phyloP scores from a whole-genome alignment of 2,888 invertebrate genomes.

The Luperina nickerlii region DNA sequence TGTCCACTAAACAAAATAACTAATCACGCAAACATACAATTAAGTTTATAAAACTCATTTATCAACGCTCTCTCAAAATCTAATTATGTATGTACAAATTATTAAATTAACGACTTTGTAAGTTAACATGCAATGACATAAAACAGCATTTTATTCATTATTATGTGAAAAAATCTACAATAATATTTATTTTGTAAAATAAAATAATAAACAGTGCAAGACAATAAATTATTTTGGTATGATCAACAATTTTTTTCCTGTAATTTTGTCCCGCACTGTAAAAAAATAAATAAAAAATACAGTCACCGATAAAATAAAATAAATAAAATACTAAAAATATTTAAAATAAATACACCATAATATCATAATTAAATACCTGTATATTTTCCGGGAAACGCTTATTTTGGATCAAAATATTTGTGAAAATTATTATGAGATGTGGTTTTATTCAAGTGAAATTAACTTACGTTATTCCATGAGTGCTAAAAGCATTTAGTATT shows the following conservation, averaged over 20 bases:
- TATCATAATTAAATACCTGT: constrained; percentile 56
- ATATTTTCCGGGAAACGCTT: constrained; percentile 57
- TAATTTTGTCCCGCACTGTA: constrained; percentile 23
- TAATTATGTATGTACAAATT: constrained; percentile 48
- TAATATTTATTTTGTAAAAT: background rate
- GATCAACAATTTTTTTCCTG: background rate
- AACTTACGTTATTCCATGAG: constrained; percentile 65
- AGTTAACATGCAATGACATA: constrained; percentile 63
- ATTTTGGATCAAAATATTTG: constrained; percentile 48
- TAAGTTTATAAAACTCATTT: constrained; percentile 51
- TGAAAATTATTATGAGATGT: constrained; percentile 54
- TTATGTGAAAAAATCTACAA: background rate
- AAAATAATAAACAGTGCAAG: background rate
- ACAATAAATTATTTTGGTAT: constrained; percentile 4
- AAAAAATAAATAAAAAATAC: constrained; percentile 5
- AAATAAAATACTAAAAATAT: constrained; percentile 12
- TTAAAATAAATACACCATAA: constrained; percentile 25
- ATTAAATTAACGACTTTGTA: constrained; percentile 49
- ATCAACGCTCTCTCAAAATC: constrained; percentile 53
- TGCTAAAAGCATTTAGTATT: constrained; percentile 48
- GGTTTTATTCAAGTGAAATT: constrained; percentile 27
- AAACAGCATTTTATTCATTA: constrained; percentile 5
- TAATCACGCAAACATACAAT: constrained; percentile 66
- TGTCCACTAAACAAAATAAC: constrained; percentile 56
- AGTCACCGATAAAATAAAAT: background rate